Evolutionary conservation across 2,888 invertebrate genomes (phyloP).

Genomic region (Stenichneumon culpator): DNA sequence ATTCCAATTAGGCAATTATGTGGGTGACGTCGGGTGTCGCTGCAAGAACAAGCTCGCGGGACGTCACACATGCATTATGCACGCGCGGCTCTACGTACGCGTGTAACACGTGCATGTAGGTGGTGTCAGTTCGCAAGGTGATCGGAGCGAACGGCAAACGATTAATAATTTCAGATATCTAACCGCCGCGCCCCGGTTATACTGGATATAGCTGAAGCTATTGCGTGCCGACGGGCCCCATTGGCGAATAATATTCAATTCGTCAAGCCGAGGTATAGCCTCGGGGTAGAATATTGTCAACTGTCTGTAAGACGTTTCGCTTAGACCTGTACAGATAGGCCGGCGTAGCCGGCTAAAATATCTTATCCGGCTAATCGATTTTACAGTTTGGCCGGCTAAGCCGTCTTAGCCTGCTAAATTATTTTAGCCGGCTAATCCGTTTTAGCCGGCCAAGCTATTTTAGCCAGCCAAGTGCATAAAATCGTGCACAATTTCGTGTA

Average conservation of each 20-base stretch:
- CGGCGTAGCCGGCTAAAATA: no score
- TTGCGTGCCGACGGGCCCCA: slow-evolving; percentile 34
- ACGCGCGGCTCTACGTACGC: slow-evolving; percentile 3
- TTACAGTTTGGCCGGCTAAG: no score
- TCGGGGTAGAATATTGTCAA: slow-evolving; percentile 20
- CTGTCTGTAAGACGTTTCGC: slow-evolving; percentile 15
- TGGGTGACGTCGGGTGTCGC: slow-evolving; percentile 8
- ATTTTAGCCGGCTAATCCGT: no score
- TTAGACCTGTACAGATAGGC: no score
- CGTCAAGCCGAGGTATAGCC: slow-evolving; percentile 27
- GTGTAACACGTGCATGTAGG: slow-evolving; percentile 28
- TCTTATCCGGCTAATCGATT: no score
- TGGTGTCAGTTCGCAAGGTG: slow-evolving; percentile 56
- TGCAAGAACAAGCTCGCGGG: slow-evolving; percentile 13
- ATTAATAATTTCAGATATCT: slow-evolving; percentile 63
- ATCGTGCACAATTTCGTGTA: no score
- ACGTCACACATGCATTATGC: slow-evolving; percentile 54
- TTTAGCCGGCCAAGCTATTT: no score
- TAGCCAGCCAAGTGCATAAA: no score
- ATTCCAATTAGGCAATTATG: slow-evolving; percentile 53
- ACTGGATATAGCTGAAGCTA: slow-evolving; percentile 15
- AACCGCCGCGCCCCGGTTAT: slow-evolving; percentile 59
- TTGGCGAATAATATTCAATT: slow-evolving; percentile 52
- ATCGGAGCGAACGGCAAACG: slow-evolving; percentile 50
- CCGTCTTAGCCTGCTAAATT: no score